These are phyloP conservation scores for Tonatia bakeri DNA, from an alignment of 2,113 vertebrate genomes.

Conservation along the genomic window DNA sequence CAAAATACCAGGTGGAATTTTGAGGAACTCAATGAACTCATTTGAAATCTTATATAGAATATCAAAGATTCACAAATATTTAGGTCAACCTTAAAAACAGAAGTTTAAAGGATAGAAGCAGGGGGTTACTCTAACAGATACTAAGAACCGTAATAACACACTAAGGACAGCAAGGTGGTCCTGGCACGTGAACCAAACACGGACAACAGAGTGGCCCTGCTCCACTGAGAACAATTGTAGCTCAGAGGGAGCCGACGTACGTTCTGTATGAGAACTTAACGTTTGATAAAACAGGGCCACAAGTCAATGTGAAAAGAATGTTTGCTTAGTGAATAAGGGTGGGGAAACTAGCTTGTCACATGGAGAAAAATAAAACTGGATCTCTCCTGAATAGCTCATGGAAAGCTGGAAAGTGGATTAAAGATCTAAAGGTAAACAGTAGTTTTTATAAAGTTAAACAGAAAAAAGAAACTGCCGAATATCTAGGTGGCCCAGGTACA, in stretches of 20 bases:
- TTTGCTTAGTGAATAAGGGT: neutral
- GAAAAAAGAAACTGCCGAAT: neutral
- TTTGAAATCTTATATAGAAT: neutral
- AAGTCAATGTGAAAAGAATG: neutral
- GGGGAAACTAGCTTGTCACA: neutral
- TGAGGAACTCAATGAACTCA: neutral
- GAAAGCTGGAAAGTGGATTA: neutral
- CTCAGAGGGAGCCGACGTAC: neutral
- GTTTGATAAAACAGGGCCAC: neutral
- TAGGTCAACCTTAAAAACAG: neutral
- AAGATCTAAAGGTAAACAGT: neutral
- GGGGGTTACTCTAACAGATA: neutral
- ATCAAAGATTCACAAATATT: slow-evolving; percentile 11
- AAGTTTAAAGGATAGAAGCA: neutral
- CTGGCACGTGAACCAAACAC: neutral
- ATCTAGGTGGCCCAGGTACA: neutral
- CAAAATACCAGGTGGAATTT: slow-evolving; percentile 3
- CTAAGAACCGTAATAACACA: neutral
- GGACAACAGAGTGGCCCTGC: neutral
- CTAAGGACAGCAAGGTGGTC: neutral
- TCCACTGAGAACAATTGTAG: neutral
- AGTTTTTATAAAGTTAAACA: neutral
- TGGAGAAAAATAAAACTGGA: neutral
- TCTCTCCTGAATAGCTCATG: neutral
- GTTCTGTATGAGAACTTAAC: neutral